phyloP scores from a whole-genome alignment of 2,888 invertebrate genomes.

The Hymenopus coronatus region DNA sequence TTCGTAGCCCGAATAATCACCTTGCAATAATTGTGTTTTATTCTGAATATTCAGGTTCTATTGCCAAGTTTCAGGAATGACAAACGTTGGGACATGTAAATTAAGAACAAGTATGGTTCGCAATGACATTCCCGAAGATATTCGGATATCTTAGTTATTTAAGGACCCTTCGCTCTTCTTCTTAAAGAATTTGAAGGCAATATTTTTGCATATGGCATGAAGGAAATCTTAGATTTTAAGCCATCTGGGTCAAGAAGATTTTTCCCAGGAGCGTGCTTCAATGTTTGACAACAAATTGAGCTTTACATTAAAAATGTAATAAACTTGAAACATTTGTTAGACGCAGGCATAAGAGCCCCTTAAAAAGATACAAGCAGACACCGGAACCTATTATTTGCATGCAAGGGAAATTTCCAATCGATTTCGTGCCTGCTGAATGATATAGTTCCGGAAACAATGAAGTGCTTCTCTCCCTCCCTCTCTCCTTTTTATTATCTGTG shows the following conservation, averaged over 20 bases:
- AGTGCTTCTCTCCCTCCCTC: neutral
- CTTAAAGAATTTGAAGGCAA: too few species aligned
- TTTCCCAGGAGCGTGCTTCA: neutral
- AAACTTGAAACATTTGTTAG: neutral
- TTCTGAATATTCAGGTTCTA: too few species aligned
- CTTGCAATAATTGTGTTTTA: too few species aligned
- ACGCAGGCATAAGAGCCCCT: neutral
- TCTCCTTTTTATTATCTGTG: neutral
- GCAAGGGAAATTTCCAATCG: neutral
- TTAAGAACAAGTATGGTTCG: too few species aligned
- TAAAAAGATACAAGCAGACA: neutral
- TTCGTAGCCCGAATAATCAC: too few species aligned
- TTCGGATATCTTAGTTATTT: too few species aligned
- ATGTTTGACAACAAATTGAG: neutral
- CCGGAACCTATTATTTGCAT: neutral
- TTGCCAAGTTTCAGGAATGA: too few species aligned
- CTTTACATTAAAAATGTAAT: neutral
- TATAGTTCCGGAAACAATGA: neutral
- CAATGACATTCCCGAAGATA: too few species aligned
- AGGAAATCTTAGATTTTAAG: neutral
- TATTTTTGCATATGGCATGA: neutral
- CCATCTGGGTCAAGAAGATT: too few species aligned
- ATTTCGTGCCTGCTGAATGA: neutral
- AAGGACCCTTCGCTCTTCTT: too few species aligned
- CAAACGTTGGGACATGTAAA: too few species aligned